Conservation (phyloP, 2,113 vertebrate genomes). For the Eulacestoma nigropectus region DNA sequence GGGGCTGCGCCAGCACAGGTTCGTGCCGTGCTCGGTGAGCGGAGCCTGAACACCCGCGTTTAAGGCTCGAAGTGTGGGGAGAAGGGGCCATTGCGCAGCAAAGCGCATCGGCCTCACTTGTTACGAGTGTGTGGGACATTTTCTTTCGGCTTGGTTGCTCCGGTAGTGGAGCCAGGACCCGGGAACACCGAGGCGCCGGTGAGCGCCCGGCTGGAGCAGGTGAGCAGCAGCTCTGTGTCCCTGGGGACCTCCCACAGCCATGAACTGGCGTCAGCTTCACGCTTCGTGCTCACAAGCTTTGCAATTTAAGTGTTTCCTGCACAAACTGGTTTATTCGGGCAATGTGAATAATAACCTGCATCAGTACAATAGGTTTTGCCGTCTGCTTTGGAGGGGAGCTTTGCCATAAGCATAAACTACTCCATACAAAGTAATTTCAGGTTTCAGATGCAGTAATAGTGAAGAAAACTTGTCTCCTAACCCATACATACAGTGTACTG, state of each 20-base stretch:
- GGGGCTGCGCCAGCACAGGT: background rate
- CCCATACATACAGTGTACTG: background rate
- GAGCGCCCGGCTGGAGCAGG: background rate
- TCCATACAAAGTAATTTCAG: background rate
- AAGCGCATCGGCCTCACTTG: background rate
- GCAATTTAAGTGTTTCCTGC: background rate
- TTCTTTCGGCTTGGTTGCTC: background rate
- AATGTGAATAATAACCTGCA: background rate
- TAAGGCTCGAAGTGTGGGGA: accelerated
- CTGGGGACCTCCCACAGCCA: background rate
- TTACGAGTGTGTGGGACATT: no score
- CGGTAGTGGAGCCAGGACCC: background rate
- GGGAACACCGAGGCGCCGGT: background rate
- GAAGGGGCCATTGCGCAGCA: background rate
- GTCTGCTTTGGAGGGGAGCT: background rate
- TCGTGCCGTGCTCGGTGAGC: background rate
- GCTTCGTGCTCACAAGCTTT: background rate
- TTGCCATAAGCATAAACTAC: background rate
- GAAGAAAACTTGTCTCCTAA: background rate
- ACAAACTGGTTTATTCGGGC: background rate
- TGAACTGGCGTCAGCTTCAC: background rate
- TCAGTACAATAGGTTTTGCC: background rate
- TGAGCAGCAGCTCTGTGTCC: background rate
- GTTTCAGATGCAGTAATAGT: background rate
- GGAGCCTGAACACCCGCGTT: background rate